Evolutionary conservation across 2,797 vertebrate species (phyloP).

Genomic region (Scarus forsteni): DNA sequence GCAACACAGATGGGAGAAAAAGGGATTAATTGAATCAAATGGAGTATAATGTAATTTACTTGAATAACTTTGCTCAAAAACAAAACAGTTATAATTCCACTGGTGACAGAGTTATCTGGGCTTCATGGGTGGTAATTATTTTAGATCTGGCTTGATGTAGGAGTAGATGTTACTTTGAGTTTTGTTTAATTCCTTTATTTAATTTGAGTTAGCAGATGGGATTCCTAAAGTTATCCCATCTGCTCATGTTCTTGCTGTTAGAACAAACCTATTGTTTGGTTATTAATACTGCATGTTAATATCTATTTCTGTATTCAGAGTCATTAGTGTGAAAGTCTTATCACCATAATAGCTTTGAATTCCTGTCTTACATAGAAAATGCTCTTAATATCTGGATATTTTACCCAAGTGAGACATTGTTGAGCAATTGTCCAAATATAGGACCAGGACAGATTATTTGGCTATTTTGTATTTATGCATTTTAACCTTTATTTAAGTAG

Average conservation of each 20-base stretch:
- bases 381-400: no score
- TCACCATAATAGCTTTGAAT: no score
- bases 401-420: no score
- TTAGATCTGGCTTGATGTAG: neutral
- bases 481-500: no score
- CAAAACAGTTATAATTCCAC: neutral
- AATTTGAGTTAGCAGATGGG: slow-evolving; percentile 2
- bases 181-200: slow-evolving; percentile 10
- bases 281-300: no score
- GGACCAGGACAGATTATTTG: no score
- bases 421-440: no score
- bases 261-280: neutral
- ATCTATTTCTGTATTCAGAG: no score
- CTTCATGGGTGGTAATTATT: neutral
- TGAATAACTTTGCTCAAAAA: neutral
- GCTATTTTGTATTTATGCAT: no score
- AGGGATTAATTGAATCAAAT: neutral
- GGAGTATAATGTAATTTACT: neutral
- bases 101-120: neutral
- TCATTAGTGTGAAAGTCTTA: no score
- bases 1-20: neutral
- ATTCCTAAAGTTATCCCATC: neutral
- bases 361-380: no score
- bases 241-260: neutral
- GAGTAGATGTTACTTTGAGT: neutral